phyloP scores from a whole-genome alignment of 2,113 vertebrate genomes.

The Megaceryle maxima region DNA sequence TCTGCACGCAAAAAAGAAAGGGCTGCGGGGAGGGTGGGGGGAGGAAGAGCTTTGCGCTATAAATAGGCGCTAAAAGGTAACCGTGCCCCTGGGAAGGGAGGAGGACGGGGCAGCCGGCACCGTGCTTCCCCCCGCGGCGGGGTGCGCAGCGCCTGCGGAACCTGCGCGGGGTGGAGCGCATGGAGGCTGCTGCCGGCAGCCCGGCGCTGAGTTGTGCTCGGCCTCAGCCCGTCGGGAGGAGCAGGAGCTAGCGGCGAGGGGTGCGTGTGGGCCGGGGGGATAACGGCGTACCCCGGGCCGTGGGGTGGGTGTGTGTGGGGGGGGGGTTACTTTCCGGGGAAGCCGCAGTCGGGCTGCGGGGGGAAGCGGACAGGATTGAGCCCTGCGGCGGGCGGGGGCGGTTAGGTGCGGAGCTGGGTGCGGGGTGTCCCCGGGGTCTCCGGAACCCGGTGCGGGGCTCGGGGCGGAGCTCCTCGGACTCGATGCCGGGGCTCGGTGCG shows the following conservation, averaged over 20 bases:
- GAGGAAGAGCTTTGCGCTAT: not conserved
- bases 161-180: not conserved
- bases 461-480: not conserved
- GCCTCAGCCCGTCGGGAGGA: not conserved
- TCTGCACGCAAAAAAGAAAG: not conserved
- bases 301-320: not conserved
- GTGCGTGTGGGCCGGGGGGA: not conserved
- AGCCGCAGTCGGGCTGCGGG: not conserved
- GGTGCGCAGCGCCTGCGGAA: conserved; percentile 14
- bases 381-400: not conserved
- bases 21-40: not conserved
- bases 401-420: no score
- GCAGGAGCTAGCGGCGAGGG: not conserved
- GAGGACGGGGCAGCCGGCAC: not conserved
- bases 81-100: not conserved
- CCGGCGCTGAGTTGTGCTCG: not conserved
- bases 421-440: not conserved
- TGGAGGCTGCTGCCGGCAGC: not conserved
- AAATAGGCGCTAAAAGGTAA: conserved; percentile 39
- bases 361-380: not conserved
- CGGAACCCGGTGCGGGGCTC: no score
- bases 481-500: not conserved
- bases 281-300: not conserved
- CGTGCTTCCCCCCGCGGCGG: not conserved
- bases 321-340: not conserved